These are phyloP conservation scores for Anseranas semipalmata DNA, from an alignment of 2,113 vertebrate species.

Conservation along the genomic window DNA sequence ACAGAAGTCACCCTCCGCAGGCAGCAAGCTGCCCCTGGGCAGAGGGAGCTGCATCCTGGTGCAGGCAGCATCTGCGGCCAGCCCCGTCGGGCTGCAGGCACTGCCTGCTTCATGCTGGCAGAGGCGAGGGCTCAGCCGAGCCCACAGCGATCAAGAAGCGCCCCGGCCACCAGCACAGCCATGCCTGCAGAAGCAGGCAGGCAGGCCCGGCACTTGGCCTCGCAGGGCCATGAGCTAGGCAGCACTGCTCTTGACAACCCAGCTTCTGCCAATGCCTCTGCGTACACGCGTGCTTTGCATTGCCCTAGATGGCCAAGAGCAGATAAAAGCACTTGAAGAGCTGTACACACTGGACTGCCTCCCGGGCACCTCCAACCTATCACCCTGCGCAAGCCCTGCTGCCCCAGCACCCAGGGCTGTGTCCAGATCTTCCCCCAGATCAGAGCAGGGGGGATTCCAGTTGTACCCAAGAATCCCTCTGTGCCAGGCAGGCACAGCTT, in stretches of 20 bases:
- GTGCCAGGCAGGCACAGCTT: not conserved
- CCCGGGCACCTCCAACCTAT: not conserved
- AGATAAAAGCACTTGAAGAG: constrained; percentile 25
- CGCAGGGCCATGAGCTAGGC: accelerated
- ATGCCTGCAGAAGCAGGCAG: not conserved
- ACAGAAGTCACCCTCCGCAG: not conserved
- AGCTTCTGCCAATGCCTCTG: not conserved
- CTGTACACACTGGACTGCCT: not conserved
- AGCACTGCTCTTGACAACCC: not conserved
- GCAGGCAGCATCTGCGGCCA: not conserved
- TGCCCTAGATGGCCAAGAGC: constrained; percentile 63
- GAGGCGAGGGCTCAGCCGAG: not conserved
- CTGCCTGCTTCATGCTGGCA: not conserved
- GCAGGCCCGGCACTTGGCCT: accelerated
- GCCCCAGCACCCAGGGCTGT: accelerated
- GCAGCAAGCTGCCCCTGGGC: not conserved
- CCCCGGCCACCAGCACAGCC: not conserved
- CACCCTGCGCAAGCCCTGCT: accelerated
- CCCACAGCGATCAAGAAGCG: not conserved
- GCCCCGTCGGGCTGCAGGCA: not conserved
- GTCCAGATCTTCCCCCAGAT: not conserved
- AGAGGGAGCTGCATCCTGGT: not conserved
- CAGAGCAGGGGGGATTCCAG: not conserved
- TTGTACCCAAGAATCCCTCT: not conserved
- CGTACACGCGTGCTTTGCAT: not conserved